phyloP scores from a whole-genome alignment of 2,888 invertebrate species.

The Megamerina dolium region DNA sequence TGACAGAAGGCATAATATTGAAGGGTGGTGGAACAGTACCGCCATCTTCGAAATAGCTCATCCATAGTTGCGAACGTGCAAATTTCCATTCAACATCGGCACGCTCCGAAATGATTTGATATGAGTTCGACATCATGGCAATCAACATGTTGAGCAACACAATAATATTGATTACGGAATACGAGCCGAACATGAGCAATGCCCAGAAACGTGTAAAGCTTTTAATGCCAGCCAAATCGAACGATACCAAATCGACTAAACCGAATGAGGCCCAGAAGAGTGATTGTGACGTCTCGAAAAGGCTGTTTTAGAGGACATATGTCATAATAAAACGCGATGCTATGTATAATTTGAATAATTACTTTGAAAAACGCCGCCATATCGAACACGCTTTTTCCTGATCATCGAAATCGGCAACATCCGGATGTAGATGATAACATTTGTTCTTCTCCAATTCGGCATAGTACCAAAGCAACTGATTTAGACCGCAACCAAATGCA shows the following conservation, averaged over 20 bases:
- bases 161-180: slow-evolving; percentile 94
- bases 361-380: slow-evolving; percentile 88
- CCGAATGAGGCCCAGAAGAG: slow-evolving; percentile 98
- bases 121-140: slow-evolving; percentile 99
- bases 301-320: slow-evolving; percentile 57
- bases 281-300: slow-evolving; percentile 96
- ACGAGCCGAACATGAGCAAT: slow-evolving; percentile 93
- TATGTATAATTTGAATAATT: slow-evolving; percentile 34
- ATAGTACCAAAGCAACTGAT: slow-evolving; percentile 89
- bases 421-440: slow-evolving; percentile 68
- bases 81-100: slow-evolving; percentile 98
- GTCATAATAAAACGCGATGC: not conserved
- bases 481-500: slow-evolving; percentile 94
- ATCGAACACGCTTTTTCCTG: slow-evolving; percentile 77
- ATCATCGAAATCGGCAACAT: slow-evolving; percentile 76
- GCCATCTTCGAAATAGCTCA: slow-evolving; percentile 92
- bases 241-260: slow-evolving; percentile 86
- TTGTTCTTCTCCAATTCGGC: slow-evolving; percentile 82
- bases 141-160: slow-evolving; percentile 96
- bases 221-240: slow-evolving; percentile 91
- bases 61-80: slow-evolving; percentile 91
- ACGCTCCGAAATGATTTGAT: slow-evolving; percentile 94
- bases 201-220: slow-evolving; percentile 96
- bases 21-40: slow-evolving; percentile 92
- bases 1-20: slow-evolving; percentile 85